Evolutionary conservation across 2,113 vertebrate species (phyloP).

Genomic region (Callipepla squamata): DNA sequence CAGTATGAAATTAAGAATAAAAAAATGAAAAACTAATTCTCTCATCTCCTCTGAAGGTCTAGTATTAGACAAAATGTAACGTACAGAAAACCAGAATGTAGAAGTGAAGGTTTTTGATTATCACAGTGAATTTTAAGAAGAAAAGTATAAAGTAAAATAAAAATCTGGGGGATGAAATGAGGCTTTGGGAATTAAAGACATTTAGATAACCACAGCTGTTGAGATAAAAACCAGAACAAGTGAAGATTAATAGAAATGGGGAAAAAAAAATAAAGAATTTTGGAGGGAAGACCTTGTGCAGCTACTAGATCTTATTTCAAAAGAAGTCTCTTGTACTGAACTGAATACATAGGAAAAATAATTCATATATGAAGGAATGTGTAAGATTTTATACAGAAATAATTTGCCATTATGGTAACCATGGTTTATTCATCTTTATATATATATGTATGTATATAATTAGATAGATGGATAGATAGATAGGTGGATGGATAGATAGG

Average conservation of each 20-base stretch:
- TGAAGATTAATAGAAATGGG: neutral
- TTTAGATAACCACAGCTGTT: neutral
- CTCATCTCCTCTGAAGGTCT: neutral
- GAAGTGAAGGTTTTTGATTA: neutral
- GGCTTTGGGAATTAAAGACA: neutral
- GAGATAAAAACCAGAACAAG: neutral
- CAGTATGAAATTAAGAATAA: neutral
- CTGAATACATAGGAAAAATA: neutral
- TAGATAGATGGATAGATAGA: too few relatives aligned
- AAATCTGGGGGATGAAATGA: neutral
- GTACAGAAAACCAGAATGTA: neutral
- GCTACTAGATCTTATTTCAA: neutral
- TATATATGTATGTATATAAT: rapidly evolving
- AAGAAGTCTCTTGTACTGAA: neutral
- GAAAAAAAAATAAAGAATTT: neutral
- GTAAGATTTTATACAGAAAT: neutral
- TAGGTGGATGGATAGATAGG: too few relatives aligned
- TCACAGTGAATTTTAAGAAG: neutral
- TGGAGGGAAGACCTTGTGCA: neutral
- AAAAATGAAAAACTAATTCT: neutral
- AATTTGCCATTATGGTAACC: neutral
- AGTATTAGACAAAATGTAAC: neutral
- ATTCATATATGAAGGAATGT: neutral
- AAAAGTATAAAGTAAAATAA: neutral
- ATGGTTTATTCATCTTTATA: neutral